Evolutionary conservation across 2,888 invertebrate genomes (phyloP), one percentile per base, ranked within the genome.

Genomic region (Brachyptera risi): DNA sequence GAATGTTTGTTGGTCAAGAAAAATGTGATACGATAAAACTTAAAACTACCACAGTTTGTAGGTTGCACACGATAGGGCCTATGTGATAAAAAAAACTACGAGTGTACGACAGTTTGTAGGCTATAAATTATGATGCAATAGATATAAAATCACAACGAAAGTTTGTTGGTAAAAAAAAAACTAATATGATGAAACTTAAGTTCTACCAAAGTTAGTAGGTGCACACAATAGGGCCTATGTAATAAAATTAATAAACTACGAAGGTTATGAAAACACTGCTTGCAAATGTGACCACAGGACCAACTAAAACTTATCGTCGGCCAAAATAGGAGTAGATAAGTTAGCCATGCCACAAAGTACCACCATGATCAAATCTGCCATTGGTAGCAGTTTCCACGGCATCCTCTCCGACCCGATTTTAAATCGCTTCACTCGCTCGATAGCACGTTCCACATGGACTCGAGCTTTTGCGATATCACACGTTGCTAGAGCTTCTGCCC

Each of bases 361-460:
- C n/a, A n/a, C 21, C 47, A 47, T 21, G 3, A 47, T 47, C 21
- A 3, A 4, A 21, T 47, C 47, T 21, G 47, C 47, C 17, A 47
- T 21, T 3, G 4, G 5, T 19, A 47, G 3, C 3, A 47, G 47
- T 15, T 47, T 47, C 47, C 47, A 47, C 5, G 47, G 47, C 4
- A 47, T 47, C 5, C 21, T 47, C 5, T 47, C 47, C 5, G 21
- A 21, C 4, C 5, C 47, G 3, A 47, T 47, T 21, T 47, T 17
- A 21, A 47, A 47, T 5, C 3, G 4, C n/a, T 47, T 47, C 3
- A 47, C 47, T 21, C 47, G 19, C 23, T 47, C 21, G 21, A 47
- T 47, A 4, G 47, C 47, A 3, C 47, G 19, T 23, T 47, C 47
- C 17, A 47, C 47, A 47, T 47, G 47, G 3, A 47, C 47, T 23